phyloP scores from a whole-genome alignment of 2,113 vertebrate species.

The Coracopsis vasa region DNA sequence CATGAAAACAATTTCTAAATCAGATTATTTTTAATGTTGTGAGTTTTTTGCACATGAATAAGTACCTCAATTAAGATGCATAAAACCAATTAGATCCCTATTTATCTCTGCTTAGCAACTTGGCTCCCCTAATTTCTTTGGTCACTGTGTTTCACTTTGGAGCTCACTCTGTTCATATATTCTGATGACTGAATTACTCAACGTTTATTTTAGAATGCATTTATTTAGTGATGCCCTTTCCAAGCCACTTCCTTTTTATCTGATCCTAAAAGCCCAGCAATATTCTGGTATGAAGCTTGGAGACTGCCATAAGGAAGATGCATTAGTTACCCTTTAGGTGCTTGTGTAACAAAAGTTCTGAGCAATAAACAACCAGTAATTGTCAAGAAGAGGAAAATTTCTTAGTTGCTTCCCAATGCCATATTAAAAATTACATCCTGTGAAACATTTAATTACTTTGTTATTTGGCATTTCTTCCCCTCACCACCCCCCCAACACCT shows the following conservation, averaged over 20 bases:
- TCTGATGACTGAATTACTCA: slow-evolving; percentile 35
- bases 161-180: background rate
- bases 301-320: background rate
- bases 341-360: background rate
- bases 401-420: background rate
- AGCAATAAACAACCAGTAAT: background rate
- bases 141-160: background rate
- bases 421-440: background rate
- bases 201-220: slow-evolving; percentile 3
- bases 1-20: slow-evolving; percentile 68
- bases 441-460: background rate
- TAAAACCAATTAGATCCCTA: slow-evolving; percentile 55
- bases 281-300: background rate
- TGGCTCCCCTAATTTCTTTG: slow-evolving; percentile 34
- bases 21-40: slow-evolving; percentile 64
- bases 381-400: background rate
- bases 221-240: background rate
- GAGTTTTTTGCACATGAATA: slow-evolving; percentile 45
- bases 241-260: background rate
- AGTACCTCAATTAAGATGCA: slow-evolving; percentile 57
- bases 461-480: background rate
- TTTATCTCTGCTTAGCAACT: slow-evolving; percentile 58
- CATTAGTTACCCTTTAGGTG: background rate
- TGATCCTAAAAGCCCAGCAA: background rate
- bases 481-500: background rate